Conservation (phyloP, 2,888 invertebrate species). For the Hyles lineata region DNA sequence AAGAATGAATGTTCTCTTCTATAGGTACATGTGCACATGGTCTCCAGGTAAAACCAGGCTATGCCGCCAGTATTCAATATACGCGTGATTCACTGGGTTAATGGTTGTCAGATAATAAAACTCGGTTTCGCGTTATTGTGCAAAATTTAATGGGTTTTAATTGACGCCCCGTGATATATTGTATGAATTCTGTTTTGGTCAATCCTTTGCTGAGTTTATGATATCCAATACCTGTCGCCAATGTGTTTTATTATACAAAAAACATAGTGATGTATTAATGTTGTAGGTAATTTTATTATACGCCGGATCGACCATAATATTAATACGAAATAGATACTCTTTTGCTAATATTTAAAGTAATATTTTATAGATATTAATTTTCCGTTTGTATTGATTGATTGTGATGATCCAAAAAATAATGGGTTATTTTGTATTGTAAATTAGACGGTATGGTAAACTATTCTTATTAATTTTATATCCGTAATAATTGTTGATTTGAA, state of each 20-base stretch:
- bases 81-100: slow-evolving; percentile 35
- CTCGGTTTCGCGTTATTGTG: slow-evolving; percentile 39
- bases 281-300: slow-evolving; percentile 15
- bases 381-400: too few relatives aligned
- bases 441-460: too few relatives aligned
- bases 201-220: slow-evolving; percentile 23
- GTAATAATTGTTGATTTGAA: too few relatives aligned
- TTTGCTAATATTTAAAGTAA: not conserved
- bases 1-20: too few relatives aligned
- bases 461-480: too few relatives aligned
- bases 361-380: not conserved
- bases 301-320: not conserved
- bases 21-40: too few relatives aligned
- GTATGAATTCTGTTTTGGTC: slow-evolving; percentile 29
- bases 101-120: slow-evolving; percentile 49
- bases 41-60: too few relatives aligned
- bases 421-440: too few relatives aligned
- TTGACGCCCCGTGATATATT: slow-evolving; percentile 40
- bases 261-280: slow-evolving; percentile 12
- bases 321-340: not conserved
- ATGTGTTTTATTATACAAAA: slow-evolving; percentile 16
- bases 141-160: slow-evolving; percentile 41
- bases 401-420: too few relatives aligned
- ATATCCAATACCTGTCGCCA: slow-evolving; percentile 8
- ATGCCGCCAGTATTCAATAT: slow-evolving; percentile 54